Evolutionary conservation across 2,888 invertebrate genomes (phyloP), one percentile per base, ranked within the genome.

Genomic region (Nesidiocoris tenuis): DNA sequence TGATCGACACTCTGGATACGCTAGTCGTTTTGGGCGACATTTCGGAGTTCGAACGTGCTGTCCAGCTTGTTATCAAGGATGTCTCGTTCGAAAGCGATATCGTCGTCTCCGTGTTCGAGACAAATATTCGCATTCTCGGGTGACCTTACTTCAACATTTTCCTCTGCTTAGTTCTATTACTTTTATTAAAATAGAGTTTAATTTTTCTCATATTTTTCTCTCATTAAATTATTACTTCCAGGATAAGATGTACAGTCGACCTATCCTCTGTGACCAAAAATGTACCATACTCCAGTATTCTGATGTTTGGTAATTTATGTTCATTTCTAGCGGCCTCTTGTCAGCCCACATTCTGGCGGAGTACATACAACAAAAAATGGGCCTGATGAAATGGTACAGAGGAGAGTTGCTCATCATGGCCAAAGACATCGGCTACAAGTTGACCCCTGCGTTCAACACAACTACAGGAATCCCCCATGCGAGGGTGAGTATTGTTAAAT

Each of bases 371-470:
- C 88, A 90, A 78, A 88, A 90, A 80, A 88, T 90, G 61, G 89
- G 90, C 25, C 87, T 88, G 67, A 88, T 95, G 86, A 86, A 86
- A 59, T 95, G 95, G 95, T 95, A 95, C 83, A 88, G 90, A 81
- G 94, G 93, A 9, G 94, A 98, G 84, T 86, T 98, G 78, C 86
- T 98, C 21, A 86, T 87, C 63, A 90, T 96, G 90, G 98, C 98
- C 0, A 91, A 93, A 83, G 96, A 99, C 83, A 86, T 98, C 74
- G 98, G 96, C 1, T 92, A 91, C 82, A 87, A 97, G 79, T 87
- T 98, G 74, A 84, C 99, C 78, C 98, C 98, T n/a, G 97, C 98
- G 1, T 99, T 99, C 84, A 98, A 98, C 84, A 97, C 98, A 0
- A 91, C 95, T 1, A 98, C 98, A 0, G 98, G 98, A 63, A 94